A percentile compares a stretch with the other conserved stretches of the same genome.
These are phyloP conservation scores for Napeogenes inachia DNA, from an alignment of 2,888 invertebrate genomes.

Conservation along the genomic window DNA sequence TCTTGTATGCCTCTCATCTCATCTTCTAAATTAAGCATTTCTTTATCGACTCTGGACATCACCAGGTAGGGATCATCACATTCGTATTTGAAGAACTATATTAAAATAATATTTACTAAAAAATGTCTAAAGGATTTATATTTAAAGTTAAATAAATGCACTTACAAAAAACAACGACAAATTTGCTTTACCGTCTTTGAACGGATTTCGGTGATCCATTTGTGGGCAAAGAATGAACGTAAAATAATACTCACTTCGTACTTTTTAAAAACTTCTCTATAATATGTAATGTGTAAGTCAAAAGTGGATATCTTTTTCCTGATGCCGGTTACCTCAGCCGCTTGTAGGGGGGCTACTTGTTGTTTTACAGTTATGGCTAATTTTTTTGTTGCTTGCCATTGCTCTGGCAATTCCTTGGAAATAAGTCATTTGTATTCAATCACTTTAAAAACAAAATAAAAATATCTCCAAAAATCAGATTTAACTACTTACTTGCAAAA, in stretches of 20 bases:
- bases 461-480: conserved; percentile 1
- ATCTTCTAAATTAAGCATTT: conserved; percentile 87
- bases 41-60: conserved; percentile 86
- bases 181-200: not conserved
- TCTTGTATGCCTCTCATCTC: conserved; percentile 92
- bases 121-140: not conserved
- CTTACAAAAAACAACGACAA: not conserved
- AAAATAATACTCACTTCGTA: conserved; percentile 63
- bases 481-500: conserved; percentile 80
- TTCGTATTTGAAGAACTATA: conserved; percentile 83
- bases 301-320: conserved; percentile 91
- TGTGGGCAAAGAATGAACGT: not conserved
- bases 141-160: not conserved
- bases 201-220: not conserved
- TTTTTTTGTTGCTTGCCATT: conserved; percentile 97
- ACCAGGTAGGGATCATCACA: conserved; percentile 85
- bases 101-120: conserved; percentile 14
- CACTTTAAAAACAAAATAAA: not conserved
- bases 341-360: conserved; percentile 95
- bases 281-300: conserved; percentile 88
- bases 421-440: conserved; percentile 14
- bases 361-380: conserved; percentile 93
- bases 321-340: conserved; percentile 94
- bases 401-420: conserved; percentile 91
- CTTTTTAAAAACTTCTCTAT: conserved; percentile 91